Evolutionary conservation across 2,888 invertebrate species (phyloP), one percentile per base, ranked within the genome.

Genomic region (Caenorhabditis panamensis): DNA sequence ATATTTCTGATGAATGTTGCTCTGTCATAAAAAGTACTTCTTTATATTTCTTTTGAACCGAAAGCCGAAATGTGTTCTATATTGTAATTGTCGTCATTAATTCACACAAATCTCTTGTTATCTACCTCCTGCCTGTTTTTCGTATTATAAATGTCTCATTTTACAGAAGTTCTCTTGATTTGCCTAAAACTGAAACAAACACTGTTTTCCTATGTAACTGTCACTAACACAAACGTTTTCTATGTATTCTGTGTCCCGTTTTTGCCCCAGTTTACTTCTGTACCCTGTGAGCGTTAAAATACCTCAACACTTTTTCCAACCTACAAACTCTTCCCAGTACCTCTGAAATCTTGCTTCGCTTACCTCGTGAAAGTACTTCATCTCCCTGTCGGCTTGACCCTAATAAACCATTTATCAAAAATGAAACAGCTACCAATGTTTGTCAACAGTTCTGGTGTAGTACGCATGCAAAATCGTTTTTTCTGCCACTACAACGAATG

Each of bases 231-330:
- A 41, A n/a, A 47, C 47, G 18, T 47, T 47, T 47, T 53, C 31
- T 66, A 53, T 61, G 75, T 66, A 66, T 64, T 58, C 69, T 37
- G 56, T 59, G 58, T 73, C 54, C 62, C 5, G 24, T 68, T 54
- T 41, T 54, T 67, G 75, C 75, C 75, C 73, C 75, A 75, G 75
- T 75, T 75, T 75, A 75, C 66, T 66, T 53, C 51, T 59, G 66
- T 75, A 75, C 75, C 75, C 75, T 75, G 75, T 75, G 75, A 75
- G 75, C 75, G 75, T 75, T 75, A 66, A 67, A 73, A 51, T 75
- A 75, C 75, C 75, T 75, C 75, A 66, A 44, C 58, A 36, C 54
- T 31, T 36, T 31, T 31, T 56, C 31, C 31, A 31, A 9, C 36
- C 11, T 31, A 36, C 4, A 59, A 61, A 58, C 61, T 26, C 62